These are phyloP conservation scores for Corythornis cristatus DNA, from an alignment of 2,113 vertebrate species.

Conservation along the genomic window DNA sequence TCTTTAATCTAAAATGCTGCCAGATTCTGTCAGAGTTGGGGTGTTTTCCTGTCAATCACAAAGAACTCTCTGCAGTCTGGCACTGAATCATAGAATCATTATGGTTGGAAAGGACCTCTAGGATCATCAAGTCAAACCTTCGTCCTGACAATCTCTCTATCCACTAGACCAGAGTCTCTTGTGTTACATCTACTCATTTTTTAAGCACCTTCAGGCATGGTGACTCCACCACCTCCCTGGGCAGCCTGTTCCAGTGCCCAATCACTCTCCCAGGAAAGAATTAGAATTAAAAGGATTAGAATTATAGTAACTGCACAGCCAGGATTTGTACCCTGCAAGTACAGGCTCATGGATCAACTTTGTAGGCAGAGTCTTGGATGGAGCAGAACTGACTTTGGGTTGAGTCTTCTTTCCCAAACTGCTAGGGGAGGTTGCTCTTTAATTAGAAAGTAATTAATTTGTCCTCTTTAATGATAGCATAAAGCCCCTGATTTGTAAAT, in stretches of 20 bases:
- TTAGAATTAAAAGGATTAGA: too few relatives aligned
- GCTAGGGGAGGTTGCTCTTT: background rate
- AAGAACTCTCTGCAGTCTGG: background rate
- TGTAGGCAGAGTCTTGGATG: background rate
- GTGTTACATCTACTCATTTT: too few relatives aligned
- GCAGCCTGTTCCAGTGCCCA: too few relatives aligned
- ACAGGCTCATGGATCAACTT: accelerated
- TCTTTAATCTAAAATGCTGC: background rate
- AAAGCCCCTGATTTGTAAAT: slow-evolving; percentile 3
- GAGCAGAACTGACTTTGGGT: background rate
- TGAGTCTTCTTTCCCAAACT: background rate
- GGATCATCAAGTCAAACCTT: too few relatives aligned
- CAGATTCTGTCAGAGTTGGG: background rate
- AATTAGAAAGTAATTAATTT: slow-evolving; percentile 29
- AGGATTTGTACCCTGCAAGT: background rate
- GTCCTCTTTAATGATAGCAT: background rate
- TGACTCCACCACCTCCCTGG: too few relatives aligned
- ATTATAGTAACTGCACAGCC: background rate
- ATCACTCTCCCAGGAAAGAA: too few relatives aligned
- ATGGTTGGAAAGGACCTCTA: too few relatives aligned
- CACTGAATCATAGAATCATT: background rate
- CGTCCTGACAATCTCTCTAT: too few relatives aligned
- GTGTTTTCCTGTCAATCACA: background rate
- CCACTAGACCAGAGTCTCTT: too few relatives aligned
- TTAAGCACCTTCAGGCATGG: too few relatives aligned